phyloP scores from a whole-genome alignment of 2,888 invertebrate genomes.

The Dynastes grantii region DNA sequence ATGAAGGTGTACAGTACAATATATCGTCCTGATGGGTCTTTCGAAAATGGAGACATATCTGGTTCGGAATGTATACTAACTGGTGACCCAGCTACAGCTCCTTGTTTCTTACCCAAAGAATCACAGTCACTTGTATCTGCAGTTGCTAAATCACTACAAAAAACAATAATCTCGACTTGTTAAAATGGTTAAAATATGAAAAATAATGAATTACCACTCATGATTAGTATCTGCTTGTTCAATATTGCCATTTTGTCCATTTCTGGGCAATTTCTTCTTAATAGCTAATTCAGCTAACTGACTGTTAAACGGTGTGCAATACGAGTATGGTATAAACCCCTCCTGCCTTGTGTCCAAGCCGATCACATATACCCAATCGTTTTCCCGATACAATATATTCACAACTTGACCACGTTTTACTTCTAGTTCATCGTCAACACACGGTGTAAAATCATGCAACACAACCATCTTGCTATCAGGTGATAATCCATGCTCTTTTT shows the following conservation, averaged over 20 bases:
- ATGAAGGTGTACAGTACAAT: conserved; percentile 95
- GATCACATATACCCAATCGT: conserved; percentile 98
- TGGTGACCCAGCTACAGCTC: conserved; percentile 70
- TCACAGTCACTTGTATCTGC: conserved; percentile 77
- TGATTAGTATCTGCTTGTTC: conserved; percentile 76
- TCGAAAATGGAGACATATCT: conserved; percentile 80
- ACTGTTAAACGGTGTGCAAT: conserved; percentile 89
- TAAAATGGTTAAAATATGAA: conserved; percentile 3
- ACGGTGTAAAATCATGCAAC: conserved; percentile 94
- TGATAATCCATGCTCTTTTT: conserved; percentile 92
- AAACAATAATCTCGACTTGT: neutral
- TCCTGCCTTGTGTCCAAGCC: conserved; percentile 91
- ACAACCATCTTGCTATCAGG: conserved; percentile 97
- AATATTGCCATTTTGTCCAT: conserved; percentile 72
- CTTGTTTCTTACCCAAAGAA: conserved; percentile 75
- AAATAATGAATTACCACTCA: conserved; percentile 69
- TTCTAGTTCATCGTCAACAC: conserved; percentile 95
- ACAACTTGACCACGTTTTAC: conserved; percentile 91
- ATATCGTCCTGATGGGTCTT: conserved; percentile 92
- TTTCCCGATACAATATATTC: conserved; percentile 94
- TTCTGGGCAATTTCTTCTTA: conserved; percentile 90
- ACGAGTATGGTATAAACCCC: conserved; percentile 96
- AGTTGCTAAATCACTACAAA: conserved; percentile 65
- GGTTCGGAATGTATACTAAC: conserved; percentile 72
- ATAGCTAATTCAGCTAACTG: conserved; percentile 85